Evolutionary conservation across 2,113 vertebrate genomes (phyloP).

Genomic region (Onychostruthus taczanowskii): DNA sequence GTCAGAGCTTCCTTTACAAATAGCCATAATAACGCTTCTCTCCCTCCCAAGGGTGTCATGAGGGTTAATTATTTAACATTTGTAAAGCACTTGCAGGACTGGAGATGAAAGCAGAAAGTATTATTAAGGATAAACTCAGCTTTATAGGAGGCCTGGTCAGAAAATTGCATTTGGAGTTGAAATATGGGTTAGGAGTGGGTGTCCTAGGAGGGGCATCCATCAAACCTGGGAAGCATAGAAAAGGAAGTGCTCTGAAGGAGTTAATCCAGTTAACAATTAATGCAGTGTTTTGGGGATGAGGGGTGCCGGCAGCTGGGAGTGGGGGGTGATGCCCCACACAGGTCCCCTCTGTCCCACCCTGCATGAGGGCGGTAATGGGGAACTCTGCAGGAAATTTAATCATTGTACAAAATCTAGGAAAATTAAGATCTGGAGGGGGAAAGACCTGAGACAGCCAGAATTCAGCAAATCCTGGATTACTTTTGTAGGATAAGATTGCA

Average conservation of each 20-base stretch:
- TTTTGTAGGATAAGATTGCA: not conserved
- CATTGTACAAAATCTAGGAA: not conserved
- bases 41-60: not conserved
- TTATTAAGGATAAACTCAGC: not conserved
- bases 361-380: accelerated
- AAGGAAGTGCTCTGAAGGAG: not conserved
- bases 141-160: not conserved
- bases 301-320: not conserved
- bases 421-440: accelerated
- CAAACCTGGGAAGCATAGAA: not conserved
- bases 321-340: not conserved
- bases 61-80: conserved; percentile 56
- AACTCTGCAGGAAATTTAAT: not conserved
- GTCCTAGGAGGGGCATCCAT: not conserved
- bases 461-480: accelerated
- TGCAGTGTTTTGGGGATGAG: not conserved
- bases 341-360: not conserved
- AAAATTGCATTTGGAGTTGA: not conserved
- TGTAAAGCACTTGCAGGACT: conserved; percentile 16
- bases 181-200: not conserved
- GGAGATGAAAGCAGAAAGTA: conserved; percentile 2
- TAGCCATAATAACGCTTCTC: not conserved
- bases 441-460: not conserved
- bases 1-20: conserved; percentile 19
- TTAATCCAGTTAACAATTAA: not conserved